Evolutionary conservation across 2,888 invertebrate genomes (phyloP).

Genomic region (Dichetophora obliterata): DNA sequence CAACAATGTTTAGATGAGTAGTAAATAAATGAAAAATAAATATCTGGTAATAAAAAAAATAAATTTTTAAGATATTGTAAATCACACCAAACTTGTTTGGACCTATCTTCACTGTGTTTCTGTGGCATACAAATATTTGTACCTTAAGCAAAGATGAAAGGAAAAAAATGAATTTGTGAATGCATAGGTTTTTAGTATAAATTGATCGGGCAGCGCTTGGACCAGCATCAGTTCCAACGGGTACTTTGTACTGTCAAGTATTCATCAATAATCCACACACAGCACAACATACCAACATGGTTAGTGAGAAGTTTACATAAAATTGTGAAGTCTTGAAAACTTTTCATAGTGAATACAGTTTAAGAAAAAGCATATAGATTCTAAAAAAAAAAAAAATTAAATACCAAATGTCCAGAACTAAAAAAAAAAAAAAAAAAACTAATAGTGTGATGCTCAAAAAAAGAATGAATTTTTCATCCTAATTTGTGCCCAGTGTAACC

Average conservation of each 20-base stretch:
- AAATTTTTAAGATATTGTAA: not conserved
- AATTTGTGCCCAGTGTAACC: not conserved
- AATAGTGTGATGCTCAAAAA: not conserved
- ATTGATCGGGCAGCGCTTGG: conserved; percentile 59
- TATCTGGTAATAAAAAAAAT: conserved; percentile 13
- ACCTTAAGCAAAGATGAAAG: conserved; percentile 21
- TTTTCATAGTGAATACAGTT: not conserved
- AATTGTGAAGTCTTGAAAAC: not conserved
- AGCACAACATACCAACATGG: conserved; percentile 56
- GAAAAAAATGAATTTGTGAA: conserved; percentile 40
- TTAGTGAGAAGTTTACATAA: conserved; percentile 52
- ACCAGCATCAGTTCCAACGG: conserved; percentile 67
- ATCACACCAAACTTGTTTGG: conserved; percentile 47
- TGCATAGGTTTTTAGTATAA: conserved; percentile 61
- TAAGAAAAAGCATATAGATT: conserved; percentile 2
- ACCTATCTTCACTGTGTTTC: conserved; percentile 42
- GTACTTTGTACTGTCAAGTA: conserved; percentile 62
- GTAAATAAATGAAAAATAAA: conserved; percentile 2
- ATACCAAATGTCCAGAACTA: not conserved
- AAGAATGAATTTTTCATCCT: not conserved
- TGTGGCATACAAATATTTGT: conserved; percentile 39
- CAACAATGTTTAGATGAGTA: not conserved
- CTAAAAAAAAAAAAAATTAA: not conserved
- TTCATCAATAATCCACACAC: conserved; percentile 43
- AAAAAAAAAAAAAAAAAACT: not conserved